These are phyloP conservation scores for Alloplasta piceator DNA, from an alignment of 2,888 invertebrate genomes.

Conservation along the genomic window DNA sequence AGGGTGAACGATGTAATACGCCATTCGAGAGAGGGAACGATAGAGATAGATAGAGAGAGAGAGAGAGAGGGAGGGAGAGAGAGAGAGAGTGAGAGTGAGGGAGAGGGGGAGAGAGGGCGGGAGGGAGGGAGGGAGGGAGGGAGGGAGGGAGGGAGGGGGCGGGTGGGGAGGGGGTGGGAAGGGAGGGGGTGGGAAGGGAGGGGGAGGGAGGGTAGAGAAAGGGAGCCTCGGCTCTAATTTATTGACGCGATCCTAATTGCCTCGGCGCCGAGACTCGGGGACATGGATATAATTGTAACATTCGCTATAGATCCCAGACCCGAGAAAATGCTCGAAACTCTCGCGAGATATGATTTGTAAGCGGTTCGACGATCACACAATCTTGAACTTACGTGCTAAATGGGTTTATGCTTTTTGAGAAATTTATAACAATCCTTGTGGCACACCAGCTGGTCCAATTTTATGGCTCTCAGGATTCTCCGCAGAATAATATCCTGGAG, in stretches of 20 bases:
- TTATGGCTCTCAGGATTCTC: no score
- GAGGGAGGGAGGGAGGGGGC: no score
- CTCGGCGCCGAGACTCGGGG: slow-evolving; percentile 43
- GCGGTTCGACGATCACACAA: slow-evolving; percentile 12
- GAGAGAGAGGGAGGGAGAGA: not conserved
- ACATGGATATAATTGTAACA: slow-evolving; percentile 50
- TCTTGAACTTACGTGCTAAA: slow-evolving; percentile 5
- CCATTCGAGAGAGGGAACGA: not conserved
- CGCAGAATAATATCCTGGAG: no score
- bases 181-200: no score
- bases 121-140: slow-evolving; percentile 32
- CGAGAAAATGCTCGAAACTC: slow-evolving; percentile 3
- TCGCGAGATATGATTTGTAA: not conserved
- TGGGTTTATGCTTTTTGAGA: not conserved
- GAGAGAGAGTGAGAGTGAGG: no score
- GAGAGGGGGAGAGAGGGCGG: slow-evolving; percentile 2
- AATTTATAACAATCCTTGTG: not conserved
- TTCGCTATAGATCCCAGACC: slow-evolving; percentile 25
- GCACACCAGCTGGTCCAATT: no score
- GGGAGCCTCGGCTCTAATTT: slow-evolving; percentile 54
- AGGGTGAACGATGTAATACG: no score
- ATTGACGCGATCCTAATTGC: slow-evolving; percentile 62
- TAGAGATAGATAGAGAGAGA: not conserved
- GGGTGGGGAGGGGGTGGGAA: no score
- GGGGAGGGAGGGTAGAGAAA: slow-evolving; percentile 1